Percentiles rank a stretch among this genome's conserved stretches.
phyloP scores from a whole-genome alignment of 2,113 vertebrate genomes.

The Rhadina sibilatrix region DNA sequence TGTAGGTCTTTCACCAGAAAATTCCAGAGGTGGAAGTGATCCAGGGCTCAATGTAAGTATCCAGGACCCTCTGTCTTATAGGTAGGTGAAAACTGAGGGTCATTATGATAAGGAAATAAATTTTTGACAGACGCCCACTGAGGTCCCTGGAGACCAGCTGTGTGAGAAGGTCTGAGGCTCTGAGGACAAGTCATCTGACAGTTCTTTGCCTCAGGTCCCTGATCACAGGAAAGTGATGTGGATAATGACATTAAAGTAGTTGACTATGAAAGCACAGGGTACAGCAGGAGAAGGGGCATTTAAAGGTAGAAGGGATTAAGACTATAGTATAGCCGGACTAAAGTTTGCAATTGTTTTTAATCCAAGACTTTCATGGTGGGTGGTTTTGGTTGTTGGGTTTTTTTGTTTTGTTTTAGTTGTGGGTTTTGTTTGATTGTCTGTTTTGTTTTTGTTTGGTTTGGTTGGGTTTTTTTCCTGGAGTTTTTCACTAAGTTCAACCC shows the following conservation, averaged over 20 bases:
- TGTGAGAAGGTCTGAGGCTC: neutral
- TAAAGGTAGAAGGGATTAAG: neutral
- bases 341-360: constrained; percentile 8
- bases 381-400: neutral
- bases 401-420: too few relatives aligned
- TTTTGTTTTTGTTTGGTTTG: too few relatives aligned
- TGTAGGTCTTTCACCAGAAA: neutral
- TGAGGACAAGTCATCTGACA: neutral
- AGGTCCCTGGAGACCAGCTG: neutral
- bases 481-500: neutral
- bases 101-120: neutral
- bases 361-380: neutral
- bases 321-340: neutral
- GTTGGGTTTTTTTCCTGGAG: neutral
- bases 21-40: neutral
- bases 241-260: neutral
- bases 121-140: neutral
- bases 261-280: neutral
- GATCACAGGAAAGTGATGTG: neutral
- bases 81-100: neutral
- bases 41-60: neutral
- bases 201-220: neutral
- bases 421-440: too few relatives aligned
- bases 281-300: neutral
- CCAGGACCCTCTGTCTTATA: neutral